phyloP scores from a whole-genome alignment of 1,140 invertebrate genomes.

The Trichonephila inaurata region DNA sequence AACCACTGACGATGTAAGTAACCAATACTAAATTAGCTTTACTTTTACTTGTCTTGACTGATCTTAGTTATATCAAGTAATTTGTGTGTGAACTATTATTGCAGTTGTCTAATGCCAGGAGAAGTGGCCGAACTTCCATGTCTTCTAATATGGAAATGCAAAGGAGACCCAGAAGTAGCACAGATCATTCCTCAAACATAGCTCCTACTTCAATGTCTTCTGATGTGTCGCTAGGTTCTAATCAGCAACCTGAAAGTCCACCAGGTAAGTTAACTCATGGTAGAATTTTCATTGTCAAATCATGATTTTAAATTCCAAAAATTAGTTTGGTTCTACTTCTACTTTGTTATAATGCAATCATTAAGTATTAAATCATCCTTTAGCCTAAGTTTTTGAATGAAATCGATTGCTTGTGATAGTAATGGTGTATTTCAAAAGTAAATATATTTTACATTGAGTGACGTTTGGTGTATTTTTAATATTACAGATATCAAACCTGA shows the following conservation, averaged over 20 bases:
- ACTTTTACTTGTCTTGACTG: conserved; percentile 77
- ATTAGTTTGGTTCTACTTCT: background rate
- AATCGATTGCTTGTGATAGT: background rate
- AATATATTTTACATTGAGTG: no score
- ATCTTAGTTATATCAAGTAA: conserved; percentile 79
- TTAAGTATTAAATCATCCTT: no score
- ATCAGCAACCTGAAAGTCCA: conserved; percentile 66
- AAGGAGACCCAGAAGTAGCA: conserved; percentile 56
- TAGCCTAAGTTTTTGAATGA: no score
- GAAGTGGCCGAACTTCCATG: conserved; percentile 24
- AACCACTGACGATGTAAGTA: conserved; percentile 77
- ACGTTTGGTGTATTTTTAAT: background rate
- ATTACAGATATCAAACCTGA: conserved; percentile 71
- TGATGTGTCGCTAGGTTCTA: conserved; percentile 37
- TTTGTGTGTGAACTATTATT: background rate
- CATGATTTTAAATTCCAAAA: background rate
- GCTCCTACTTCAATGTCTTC: conserved; percentile 69
- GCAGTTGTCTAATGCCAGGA: conserved; percentile 23
- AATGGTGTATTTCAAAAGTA: no score
- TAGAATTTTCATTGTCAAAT: background rate
- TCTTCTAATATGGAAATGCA: conserved; percentile 57
- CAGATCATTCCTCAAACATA: conserved; percentile 69
- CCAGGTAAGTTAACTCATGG: conserved; percentile 9
- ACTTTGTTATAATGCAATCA: no score
- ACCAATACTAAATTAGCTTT: conserved; percentile 23